Conservation (phyloP, 37 sponge, comb jelly and placozoan species). For the Oopsacas minuta region DNA sequence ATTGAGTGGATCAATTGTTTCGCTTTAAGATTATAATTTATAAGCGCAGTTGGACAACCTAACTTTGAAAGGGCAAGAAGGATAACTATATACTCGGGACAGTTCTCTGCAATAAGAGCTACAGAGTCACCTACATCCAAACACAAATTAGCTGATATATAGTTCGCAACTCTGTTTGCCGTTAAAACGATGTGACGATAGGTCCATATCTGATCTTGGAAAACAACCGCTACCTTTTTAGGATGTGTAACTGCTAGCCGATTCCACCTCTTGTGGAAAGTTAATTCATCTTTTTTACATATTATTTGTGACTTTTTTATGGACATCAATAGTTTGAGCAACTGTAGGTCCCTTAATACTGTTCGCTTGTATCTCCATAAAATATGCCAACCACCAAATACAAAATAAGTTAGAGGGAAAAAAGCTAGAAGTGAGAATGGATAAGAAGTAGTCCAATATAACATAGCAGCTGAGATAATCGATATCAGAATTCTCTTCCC, state of each 20-base stretch:
- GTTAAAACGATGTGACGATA: constrained; percentile 27
- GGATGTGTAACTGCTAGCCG: constrained; percentile 18
- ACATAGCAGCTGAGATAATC: not conserved
- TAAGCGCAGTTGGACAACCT: constrained; percentile 30
- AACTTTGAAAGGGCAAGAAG: constrained; percentile 45
- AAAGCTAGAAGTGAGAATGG: not conserved
- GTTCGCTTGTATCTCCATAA: not conserved
- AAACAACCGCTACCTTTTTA: constrained; percentile 42
- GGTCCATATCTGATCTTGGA: constrained; percentile 44
- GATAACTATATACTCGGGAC: constrained; percentile 53
- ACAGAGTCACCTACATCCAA: constrained; percentile 44
- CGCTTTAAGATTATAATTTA: constrained; percentile 28
- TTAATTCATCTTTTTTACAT: not conserved
- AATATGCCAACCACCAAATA: not conserved
- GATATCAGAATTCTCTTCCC: not conserved
- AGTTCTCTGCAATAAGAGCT: constrained; percentile 45
- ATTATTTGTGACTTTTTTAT: not conserved
- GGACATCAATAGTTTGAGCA: not conserved
- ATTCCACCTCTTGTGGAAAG: not conserved
- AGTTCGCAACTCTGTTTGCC: constrained; percentile 35
- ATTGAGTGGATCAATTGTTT: constrained; percentile 29
- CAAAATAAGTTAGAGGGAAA: not conserved
- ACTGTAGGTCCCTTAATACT: not conserved
- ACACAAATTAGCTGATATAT: constrained; percentile 18
- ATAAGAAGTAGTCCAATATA: not conserved